These are phyloP conservation scores for Vidua chalybeata DNA, from an alignment of 2,113 vertebrate genomes.

Conservation along the genomic window DNA sequence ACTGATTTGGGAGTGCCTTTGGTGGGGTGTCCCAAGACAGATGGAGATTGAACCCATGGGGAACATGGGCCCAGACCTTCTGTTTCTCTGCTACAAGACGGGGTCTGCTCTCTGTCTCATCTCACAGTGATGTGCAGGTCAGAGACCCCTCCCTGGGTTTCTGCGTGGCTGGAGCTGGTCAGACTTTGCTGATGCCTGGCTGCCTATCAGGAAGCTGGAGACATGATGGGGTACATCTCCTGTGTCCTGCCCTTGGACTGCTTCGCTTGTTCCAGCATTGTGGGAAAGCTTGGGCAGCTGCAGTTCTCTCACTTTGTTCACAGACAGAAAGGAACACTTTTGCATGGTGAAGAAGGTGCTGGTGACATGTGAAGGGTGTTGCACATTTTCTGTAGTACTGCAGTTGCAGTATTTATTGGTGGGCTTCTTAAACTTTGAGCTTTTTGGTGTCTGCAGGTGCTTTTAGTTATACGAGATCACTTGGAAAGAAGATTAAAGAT, in stretches of 20 bases:
- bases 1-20: not conserved
- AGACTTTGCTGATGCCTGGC: not conserved
- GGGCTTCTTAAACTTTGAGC: not conserved
- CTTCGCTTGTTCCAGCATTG: not conserved
- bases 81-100: accelerated
- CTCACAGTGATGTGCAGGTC: accelerated
- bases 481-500: not conserved
- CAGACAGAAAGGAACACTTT: not conserved
- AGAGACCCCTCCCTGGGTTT: not conserved
- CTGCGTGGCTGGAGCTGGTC: not conserved
- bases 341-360: not conserved
- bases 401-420: not conserved
- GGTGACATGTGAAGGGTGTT: not conserved
- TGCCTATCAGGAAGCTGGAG: not conserved
- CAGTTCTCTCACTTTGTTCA: not conserved
- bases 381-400: not conserved
- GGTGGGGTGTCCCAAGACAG: not conserved
- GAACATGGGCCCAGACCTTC: not conserved
- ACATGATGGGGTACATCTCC: accelerated
- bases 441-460: not conserved
- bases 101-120: not conserved
- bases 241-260: not conserved
- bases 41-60: not conserved
- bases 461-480: not conserved
- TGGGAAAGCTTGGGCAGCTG: not conserved